Conservation (phyloP, 2,888 invertebrate genomes). For the Tiphia femorata region DNA sequence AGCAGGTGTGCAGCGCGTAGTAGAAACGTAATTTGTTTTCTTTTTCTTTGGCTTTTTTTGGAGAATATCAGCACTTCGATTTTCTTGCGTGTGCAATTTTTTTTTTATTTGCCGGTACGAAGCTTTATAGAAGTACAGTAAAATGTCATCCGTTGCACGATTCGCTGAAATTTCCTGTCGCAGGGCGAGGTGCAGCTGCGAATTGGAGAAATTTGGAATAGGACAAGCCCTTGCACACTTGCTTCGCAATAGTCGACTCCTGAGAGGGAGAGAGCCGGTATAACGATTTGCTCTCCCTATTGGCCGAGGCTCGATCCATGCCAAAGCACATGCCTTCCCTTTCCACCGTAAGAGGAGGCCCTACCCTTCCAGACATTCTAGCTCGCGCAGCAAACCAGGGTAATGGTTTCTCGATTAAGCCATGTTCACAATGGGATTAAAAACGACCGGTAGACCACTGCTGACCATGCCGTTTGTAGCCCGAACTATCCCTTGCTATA, state of each 20-base stretch:
- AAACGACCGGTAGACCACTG: constrained; percentile 65
- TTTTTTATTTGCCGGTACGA: too few relatives aligned
- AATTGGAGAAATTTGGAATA: too few relatives aligned
- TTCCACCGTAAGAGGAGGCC: constrained; percentile 43
- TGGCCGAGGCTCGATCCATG: constrained; percentile 45
- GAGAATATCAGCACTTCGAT: too few relatives aligned
- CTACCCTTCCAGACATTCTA: constrained; percentile 54
- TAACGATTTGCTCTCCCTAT: constrained; percentile 33
- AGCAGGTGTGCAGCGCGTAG: too few relatives aligned
- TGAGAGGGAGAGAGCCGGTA: constrained; percentile 19
- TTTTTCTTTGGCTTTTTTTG: background rate
- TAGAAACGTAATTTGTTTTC: background rate
- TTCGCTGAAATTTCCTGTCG: too few relatives aligned
- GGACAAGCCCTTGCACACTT: too few relatives aligned
- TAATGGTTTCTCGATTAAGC: constrained; percentile 67
- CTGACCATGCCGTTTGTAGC: constrained; percentile 63
- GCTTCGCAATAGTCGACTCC: too few relatives aligned
- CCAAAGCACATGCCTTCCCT: constrained; percentile 50
- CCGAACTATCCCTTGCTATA: constrained; percentile 43
- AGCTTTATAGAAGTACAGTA: too few relatives aligned
- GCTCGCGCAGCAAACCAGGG: constrained; percentile 57
- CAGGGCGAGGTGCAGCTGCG: too few relatives aligned
- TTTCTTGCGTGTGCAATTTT: too few relatives aligned
- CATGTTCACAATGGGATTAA: constrained; percentile 66
- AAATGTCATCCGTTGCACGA: too few relatives aligned